phyloP scores from a whole-genome alignment of 1,140 invertebrate species.

The Sminthurides bifidus region DNA sequence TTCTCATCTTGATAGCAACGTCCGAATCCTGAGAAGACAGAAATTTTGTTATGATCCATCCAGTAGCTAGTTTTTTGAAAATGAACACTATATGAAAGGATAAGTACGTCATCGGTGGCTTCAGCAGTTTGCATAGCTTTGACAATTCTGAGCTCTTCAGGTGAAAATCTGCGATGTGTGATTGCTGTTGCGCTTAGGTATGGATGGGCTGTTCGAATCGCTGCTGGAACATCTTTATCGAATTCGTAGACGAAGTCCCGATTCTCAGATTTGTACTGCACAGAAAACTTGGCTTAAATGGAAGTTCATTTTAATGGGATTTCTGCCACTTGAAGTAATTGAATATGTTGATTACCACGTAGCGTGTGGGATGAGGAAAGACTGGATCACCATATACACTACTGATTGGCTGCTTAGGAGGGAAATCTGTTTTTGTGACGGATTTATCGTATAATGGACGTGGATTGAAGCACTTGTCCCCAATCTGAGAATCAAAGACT shows the following conservation, averaged over 20 bases:
- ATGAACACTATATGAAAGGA: not conserved
- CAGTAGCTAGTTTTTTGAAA: not conserved
- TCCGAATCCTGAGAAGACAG: not conserved
- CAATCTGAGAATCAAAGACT: not conserved
- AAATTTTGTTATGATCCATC: not conserved
- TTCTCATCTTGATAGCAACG: constrained; percentile 5
- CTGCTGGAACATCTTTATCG: constrained; percentile 6
- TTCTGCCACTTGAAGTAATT: not conserved
- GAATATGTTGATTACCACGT: not conserved
- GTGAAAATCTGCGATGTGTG: constrained; percentile 4
- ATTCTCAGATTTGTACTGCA: not conserved
- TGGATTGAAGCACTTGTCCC: not conserved
- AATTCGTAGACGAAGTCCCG: constrained; percentile 5
- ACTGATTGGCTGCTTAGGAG: not conserved
- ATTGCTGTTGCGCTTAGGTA: not conserved
- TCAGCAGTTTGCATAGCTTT: not conserved
- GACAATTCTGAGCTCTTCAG: not conserved
- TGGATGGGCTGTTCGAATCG: constrained; percentile 7
- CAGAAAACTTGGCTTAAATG: not conserved
- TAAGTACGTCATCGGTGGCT: not conserved
- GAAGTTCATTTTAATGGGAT: not conserved
- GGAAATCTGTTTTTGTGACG: constrained; percentile 2
- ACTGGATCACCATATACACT: constrained; percentile 5
- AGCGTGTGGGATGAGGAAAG: not conserved
- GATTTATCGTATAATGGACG: constrained; percentile 3